Evolutionary conservation across 2,797 vertebrate species (phyloP).

Genomic region (Phalanger gymnotis): DNA sequence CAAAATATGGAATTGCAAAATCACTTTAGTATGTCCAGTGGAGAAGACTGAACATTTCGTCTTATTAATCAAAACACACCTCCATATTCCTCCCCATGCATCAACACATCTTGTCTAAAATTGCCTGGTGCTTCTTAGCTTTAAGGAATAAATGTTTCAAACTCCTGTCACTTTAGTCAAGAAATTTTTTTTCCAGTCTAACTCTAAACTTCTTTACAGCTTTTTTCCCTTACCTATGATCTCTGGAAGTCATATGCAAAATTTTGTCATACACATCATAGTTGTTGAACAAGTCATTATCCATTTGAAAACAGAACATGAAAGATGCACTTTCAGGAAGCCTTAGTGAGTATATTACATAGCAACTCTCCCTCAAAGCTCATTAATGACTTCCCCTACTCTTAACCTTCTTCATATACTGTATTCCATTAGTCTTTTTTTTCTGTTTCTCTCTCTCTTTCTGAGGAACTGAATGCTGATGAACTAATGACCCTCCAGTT

Average conservation of each 20-base stretch:
- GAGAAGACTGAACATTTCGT: background rate
- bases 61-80: background rate
- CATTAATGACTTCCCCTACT: background rate
- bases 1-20: conserved; percentile 22
- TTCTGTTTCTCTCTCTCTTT: background rate
- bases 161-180: conserved; percentile 2
- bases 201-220: background rate
- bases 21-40: background rate
- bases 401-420: background rate
- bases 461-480: background rate
- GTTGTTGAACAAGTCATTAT: background rate
- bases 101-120: background rate
- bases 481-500: background rate
- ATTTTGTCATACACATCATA: background rate
- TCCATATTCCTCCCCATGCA: background rate
- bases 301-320: background rate
- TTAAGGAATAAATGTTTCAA: conserved; percentile 30
- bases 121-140: background rate
- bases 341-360: background rate
- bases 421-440: background rate
- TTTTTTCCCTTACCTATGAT: background rate
- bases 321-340: background rate
- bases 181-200: background rate
- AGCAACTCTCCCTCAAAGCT: background rate
- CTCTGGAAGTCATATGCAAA: background rate